Percentiles rank a stretch among this genome's conserved stretches.
Evolutionary conservation across 2,888 invertebrate genomes (phyloP).

Genomic region (Patella ulyssiponensis): DNA sequence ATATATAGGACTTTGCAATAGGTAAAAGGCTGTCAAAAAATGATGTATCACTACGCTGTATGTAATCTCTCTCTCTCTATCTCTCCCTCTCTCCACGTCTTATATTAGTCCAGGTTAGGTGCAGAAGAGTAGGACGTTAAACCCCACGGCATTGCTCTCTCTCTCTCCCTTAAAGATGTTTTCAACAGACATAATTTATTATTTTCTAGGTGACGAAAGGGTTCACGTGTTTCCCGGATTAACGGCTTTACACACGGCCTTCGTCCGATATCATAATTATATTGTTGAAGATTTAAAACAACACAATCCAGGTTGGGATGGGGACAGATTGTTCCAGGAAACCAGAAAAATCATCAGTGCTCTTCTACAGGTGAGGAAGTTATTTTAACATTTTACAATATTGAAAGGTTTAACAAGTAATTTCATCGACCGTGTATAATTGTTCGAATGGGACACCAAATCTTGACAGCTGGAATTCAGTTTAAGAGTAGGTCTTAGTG

Average conservation of each 20-base stretch:
- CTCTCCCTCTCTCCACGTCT: too few species aligned
- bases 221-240: background rate
- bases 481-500: too few species aligned
- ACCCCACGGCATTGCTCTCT: background rate
- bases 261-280: background rate
- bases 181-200: background rate
- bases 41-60: too few species aligned
- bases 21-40: too few species aligned
- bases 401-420: too few species aligned
- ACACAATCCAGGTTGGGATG: background rate
- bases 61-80: too few species aligned
- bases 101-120: too few species aligned
- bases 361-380: background rate
- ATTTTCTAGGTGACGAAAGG: background rate
- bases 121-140: background rate
- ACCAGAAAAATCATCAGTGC: conserved; percentile 4
- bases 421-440: too few species aligned
- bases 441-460: too few species aligned
- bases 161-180: conserved; percentile 15
- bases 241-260: background rate
- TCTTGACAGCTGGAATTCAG: too few species aligned
- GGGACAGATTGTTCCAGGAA: background rate
- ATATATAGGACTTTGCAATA: too few species aligned
- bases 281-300: background rate
- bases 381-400: too few species aligned